phyloP scores from a whole-genome alignment of 1,140 invertebrate species.

The Ridgeia piscesae region DNA sequence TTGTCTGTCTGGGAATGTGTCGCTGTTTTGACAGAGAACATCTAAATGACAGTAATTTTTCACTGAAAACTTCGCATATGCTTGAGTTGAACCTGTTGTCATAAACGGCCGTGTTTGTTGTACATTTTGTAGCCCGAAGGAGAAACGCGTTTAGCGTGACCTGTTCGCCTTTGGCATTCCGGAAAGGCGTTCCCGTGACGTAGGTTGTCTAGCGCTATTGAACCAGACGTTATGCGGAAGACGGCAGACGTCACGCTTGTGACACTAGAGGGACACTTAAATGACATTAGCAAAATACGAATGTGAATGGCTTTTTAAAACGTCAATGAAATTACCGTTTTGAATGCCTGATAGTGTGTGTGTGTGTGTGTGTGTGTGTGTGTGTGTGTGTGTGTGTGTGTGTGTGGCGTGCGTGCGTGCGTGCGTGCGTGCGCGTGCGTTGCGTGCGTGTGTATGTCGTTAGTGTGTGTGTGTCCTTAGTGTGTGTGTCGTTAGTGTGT shows the following conservation, averaged over 20 bases:
- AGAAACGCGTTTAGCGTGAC: not conserved
- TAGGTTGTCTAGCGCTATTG: not conserved
- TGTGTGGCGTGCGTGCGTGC: too few species aligned
- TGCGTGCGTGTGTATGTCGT: too few species aligned
- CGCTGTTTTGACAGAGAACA: not conserved
- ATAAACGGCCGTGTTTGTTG: not conserved
- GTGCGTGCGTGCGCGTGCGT: too few species aligned
- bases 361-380: too few species aligned
- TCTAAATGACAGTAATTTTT: conserved; percentile 2
- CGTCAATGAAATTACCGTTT: too few species aligned
- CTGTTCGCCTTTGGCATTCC: not conserved
- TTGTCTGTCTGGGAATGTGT: not conserved
- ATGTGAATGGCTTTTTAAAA: too few species aligned
- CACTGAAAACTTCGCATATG: not conserved
- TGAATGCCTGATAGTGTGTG: too few species aligned
- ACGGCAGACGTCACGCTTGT: not conserved
- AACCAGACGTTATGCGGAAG: not conserved
- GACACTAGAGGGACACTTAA: not conserved
- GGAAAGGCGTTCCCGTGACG: not conserved
- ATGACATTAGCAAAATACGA: not conserved
- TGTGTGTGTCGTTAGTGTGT: too few species aligned
- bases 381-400: too few species aligned
- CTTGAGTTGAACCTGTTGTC: not conserved
- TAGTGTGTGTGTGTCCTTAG: too few species aligned
- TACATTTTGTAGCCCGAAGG: not conserved